Evolutionary conservation across 2,113 vertebrate genomes (phyloP).

Genomic region (Syngnathoides biaculeatus): DNA sequence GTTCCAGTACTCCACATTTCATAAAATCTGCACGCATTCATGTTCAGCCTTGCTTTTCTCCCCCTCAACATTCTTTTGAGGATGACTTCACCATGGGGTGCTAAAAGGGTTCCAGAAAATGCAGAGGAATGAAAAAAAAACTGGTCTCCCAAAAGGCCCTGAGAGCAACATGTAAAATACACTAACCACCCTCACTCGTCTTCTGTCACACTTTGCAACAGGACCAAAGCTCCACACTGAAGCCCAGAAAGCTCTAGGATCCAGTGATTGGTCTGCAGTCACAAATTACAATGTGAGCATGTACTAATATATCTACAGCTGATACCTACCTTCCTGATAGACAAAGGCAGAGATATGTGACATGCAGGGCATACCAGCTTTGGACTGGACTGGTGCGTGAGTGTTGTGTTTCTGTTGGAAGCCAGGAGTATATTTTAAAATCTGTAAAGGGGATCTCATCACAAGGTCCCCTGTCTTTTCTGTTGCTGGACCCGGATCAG

Average conservation of each 20-base stretch:
- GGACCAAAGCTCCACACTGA: slow-evolving; percentile 1
- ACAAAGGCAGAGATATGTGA: slow-evolving; percentile 18
- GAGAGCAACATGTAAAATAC: slow-evolving; percentile 32
- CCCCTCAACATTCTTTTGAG: slow-evolving; percentile 60
- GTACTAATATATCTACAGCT: slow-evolving; percentile 47
- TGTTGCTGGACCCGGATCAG: slow-evolving; percentile 97
- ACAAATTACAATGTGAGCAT: slow-evolving; percentile 41
- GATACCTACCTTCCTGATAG: slow-evolving; percentile 26
- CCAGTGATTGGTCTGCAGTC: slow-evolving; percentile 45
- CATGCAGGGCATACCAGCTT: slow-evolving; percentile 54
- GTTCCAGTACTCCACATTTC: slow-evolving; percentile 18
- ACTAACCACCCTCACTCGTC: neutral
- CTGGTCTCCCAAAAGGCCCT: slow-evolving; percentile 28
- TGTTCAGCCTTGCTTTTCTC: slow-evolving; percentile 16
- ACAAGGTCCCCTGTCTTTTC: slow-evolving; percentile 96
- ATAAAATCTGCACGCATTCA: slow-evolving; percentile 25
- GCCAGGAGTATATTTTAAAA: slow-evolving; percentile 15
- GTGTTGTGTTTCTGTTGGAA: slow-evolving; percentile 19
- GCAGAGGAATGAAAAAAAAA: slow-evolving; percentile 18
- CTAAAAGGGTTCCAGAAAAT: neutral
- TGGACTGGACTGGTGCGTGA: slow-evolving; percentile 19
- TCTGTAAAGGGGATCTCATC: slow-evolving; percentile 68
- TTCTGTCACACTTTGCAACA: neutral
- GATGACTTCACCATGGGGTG: slow-evolving; percentile 2
- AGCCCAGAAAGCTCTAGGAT: slow-evolving; percentile 1